A percentile compares a stretch with the other conserved stretches of the same genome.
Conservation (phyloP, 1,140 invertebrate genomes). For the Penaeus chinensis region DNA sequence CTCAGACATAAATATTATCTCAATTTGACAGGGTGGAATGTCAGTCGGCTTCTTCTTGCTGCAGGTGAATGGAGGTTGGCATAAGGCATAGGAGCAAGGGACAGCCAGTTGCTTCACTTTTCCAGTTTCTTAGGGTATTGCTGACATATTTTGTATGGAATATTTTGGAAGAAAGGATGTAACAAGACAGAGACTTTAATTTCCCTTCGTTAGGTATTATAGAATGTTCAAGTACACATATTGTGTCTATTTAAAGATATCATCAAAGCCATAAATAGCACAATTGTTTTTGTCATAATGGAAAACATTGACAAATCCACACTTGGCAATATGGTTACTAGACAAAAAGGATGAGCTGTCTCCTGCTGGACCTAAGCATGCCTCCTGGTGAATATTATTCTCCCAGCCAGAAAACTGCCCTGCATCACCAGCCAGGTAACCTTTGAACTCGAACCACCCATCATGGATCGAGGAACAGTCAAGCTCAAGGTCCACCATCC, state of each 20-base stretch:
- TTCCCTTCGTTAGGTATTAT: neutral
- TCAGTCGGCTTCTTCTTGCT: conserved; percentile 25
- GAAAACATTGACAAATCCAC: conserved; percentile 58
- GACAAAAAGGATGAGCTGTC: conserved; percentile 20
- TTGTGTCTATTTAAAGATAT: conserved; percentile 4
- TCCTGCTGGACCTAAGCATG: conserved; percentile 33
- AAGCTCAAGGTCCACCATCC: conserved; percentile 70
- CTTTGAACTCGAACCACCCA: conserved; percentile 71
- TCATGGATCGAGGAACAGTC: conserved; percentile 69
- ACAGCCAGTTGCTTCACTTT: neutral
- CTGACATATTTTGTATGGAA: neutral
- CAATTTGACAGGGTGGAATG: conserved; percentile 14
- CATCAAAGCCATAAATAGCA: conserved; percentile 21
- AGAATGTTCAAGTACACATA: neutral
- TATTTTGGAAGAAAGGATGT: too few relatives aligned
- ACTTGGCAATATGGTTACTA: conserved; percentile 46
- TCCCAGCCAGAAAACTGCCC: conserved; percentile 46
- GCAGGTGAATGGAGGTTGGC: conserved; percentile 41
- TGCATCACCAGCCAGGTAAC: conserved; percentile 19
- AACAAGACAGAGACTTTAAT: neutral
- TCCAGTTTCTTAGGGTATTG: neutral
- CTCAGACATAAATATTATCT: neutral
- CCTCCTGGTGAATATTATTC: conserved; percentile 33
- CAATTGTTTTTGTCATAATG: conserved; percentile 27
- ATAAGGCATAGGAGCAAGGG: neutral